Base-by-base conservation (phyloP, 2,888 invertebrate species). In the Hoplodrina blanda region DNA sequence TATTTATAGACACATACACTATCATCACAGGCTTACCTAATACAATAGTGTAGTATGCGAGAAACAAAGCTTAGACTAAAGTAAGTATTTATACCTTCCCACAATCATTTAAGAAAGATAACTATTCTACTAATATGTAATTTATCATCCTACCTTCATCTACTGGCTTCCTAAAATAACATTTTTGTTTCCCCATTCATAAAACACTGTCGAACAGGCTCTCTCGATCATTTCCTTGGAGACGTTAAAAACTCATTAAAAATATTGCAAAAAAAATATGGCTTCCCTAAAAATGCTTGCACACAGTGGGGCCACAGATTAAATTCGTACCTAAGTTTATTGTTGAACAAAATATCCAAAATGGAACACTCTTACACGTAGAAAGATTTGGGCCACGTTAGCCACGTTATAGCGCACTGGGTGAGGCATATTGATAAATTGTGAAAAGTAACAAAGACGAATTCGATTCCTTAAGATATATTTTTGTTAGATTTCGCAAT, bases 221-320 rank as follows among this genome's bases (percentile, higher is more conserved):
- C 81, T 83, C 76, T 59, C 72, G 41, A 73, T 73, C 56, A 84
- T 84, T 85, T 84, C 84, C 84, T 83, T 62, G 54, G 84, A 81
- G 84, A 84, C 80, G 65, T 55, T 54, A 60, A 75, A 80, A 80
- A 80, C 69, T 73, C 74, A 83, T 83, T 82, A 83, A 83, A 83
- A 79, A 73, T 85, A 83, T 81, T 65, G 67, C 71, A 75, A 84
- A 78, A 84, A 78, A 77, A 80, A 75, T 66, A 73, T 71, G 55
- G 59, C 44, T 61, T 17, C 62, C 46, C 62, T 49, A 33, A 76
- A 78, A 79, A 77, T 70, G 20, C 73, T 72, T 44, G 65, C 64
- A 59, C 68, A 78, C 62, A 56, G 56, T 56, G 52, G 56, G 67
- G 65, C 62, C 61, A 63, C n/a, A n/a, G n/a, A 81, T 76, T 73